Conservation (phyloP, 2,888 invertebrate species). For the Morpho helenor region DNA sequence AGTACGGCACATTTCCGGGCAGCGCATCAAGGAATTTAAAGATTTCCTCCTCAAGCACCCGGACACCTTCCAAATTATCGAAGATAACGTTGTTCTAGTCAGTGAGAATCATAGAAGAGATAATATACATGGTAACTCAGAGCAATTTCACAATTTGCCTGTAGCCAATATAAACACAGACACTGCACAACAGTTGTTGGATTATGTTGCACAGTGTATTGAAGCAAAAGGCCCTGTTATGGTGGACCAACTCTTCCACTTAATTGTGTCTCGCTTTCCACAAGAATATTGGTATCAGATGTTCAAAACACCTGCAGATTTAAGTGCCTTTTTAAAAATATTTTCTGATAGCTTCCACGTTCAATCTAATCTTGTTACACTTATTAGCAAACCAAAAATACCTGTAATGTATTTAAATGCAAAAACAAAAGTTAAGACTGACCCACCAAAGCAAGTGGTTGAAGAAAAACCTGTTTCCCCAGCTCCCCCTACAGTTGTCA, state of each 20-base stretch:
- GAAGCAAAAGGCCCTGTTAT: conserved; percentile 90
- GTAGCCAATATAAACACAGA: conserved; percentile 90
- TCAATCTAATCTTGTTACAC: conserved; percentile 93
- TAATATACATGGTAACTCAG: conserved; percentile 82
- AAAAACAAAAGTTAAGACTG: conserved; percentile 72
- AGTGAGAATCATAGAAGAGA: conserved; percentile 84
- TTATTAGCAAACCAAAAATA: conserved; percentile 87
- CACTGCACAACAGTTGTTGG: conserved; percentile 88
- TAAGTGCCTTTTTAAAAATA: conserved; percentile 93
- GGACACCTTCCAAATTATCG: conserved; percentile 91
- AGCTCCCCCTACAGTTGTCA: conserved; percentile 53
- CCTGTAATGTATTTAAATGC: conserved; percentile 78
- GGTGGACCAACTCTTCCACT: conserved; percentile 92
- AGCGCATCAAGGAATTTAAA: conserved; percentile 95
- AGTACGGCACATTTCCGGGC: conserved; percentile 96
- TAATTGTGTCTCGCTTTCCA: conserved; percentile 87
- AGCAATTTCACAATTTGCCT: conserved; percentile 84
- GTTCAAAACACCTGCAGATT: conserved; percentile 94
- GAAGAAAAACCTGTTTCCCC: conserved; percentile 61
- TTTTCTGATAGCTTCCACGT: conserved; percentile 97
- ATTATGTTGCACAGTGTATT: conserved; percentile 90
- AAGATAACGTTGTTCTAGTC: conserved; percentile 90
- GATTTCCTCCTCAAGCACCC: conserved; percentile 93
- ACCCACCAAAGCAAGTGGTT: conserved; percentile 68
- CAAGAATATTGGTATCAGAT: conserved; percentile 90